phyloP scores from a whole-genome alignment of 2,797 vertebrate genomes.

The Bucorvus abyssinicus region DNA sequence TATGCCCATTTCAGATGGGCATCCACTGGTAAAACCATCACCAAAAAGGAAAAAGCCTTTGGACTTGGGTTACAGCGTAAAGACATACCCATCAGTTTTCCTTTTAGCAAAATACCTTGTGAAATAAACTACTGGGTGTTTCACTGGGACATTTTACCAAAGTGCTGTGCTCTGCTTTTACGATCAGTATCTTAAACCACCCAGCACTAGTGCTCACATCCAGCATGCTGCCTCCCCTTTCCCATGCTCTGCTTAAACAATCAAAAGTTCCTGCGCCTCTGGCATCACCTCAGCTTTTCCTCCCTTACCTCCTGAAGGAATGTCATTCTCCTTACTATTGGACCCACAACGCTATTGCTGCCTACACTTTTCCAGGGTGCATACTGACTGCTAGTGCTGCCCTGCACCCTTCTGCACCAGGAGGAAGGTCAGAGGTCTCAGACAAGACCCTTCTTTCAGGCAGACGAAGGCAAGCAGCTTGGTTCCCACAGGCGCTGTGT shows the following conservation, averaged over 20 bases:
- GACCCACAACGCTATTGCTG: neutral
- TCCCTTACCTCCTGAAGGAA: neutral
- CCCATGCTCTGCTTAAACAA: neutral
- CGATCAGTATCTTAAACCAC: neutral
- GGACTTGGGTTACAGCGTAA: neutral
- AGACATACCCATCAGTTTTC: neutral
- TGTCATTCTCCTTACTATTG: neutral
- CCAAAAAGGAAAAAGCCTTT: neutral
- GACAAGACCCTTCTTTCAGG: neutral
- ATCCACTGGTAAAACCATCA: neutral
- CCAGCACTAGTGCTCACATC: neutral
- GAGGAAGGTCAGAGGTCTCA: neutral
- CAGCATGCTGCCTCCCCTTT: neutral
- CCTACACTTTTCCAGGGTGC: neutral
- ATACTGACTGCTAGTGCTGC: neutral
- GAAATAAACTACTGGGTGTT: neutral
- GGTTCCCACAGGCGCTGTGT: neutral
- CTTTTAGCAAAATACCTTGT: neutral
- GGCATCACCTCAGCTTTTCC: neutral
- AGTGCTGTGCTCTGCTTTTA: neutral
- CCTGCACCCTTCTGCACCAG: rapidly evolving
- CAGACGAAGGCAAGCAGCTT: neutral
- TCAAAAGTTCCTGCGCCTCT: neutral
- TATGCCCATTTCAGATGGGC: neutral
- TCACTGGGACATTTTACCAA: neutral